Percentiles rank a stretch among this genome's conserved stretches.
These are phyloP conservation scores for Sphinx pinastri DNA, from an alignment of 2,888 invertebrate species.

Conservation along the genomic window DNA sequence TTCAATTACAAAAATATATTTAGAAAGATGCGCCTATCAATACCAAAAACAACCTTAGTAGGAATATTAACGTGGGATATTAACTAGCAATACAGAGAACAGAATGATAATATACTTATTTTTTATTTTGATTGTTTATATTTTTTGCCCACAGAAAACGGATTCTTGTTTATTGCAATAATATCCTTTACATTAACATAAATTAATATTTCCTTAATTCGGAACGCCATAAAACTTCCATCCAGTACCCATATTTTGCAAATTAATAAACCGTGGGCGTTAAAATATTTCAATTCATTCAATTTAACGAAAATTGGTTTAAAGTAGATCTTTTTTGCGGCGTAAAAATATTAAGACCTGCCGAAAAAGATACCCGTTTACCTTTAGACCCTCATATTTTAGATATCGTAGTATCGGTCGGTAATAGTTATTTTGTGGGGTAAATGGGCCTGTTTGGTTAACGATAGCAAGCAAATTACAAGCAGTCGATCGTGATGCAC, in stretches of 20 bases:
- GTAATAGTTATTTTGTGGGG: constrained; percentile 45
- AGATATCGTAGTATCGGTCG: constrained; percentile 1
- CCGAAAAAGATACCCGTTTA: constrained; percentile 7
- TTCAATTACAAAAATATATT: too few species aligned
- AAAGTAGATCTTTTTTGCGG: constrained; percentile 27
- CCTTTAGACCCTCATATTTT: constrained; percentile 17
- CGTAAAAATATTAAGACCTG: constrained; percentile 18
- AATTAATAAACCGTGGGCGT: constrained; percentile 24
- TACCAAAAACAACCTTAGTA: too few species aligned
- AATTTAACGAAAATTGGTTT: constrained; percentile 28
- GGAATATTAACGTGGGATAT: too few species aligned
- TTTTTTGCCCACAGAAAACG: neutral
- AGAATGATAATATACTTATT: too few species aligned
- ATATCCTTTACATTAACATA: too few species aligned
- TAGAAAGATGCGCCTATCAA: too few species aligned
- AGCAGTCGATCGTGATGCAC: constrained; percentile 63
- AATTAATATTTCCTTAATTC: neutral
- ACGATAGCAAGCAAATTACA: constrained; percentile 69
- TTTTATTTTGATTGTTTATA: too few species aligned
- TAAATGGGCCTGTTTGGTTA: constrained; percentile 58
- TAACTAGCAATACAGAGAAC: too few species aligned
- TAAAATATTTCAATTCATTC: constrained; percentile 23
- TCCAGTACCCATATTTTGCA: constrained; percentile 20
- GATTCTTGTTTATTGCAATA: neutral
- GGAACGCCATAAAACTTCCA: neutral